Conservation (phyloP, 2,888 invertebrate species). For the Sympetrum striolatum region DNA sequence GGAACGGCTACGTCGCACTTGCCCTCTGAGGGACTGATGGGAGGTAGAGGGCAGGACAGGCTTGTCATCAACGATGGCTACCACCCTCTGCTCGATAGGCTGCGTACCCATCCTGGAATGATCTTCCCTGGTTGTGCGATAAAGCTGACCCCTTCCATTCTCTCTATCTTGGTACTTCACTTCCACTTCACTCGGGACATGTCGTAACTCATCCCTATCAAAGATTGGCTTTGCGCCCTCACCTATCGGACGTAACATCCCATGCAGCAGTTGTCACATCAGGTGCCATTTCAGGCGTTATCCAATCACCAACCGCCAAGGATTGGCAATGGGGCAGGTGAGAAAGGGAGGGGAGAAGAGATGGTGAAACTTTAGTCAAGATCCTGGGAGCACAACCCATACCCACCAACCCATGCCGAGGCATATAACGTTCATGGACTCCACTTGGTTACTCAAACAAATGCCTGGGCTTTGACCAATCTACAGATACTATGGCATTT, state of each 20-base stretch:
- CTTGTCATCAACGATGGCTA: conserved; percentile 45
- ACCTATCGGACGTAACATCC: conserved; percentile 45
- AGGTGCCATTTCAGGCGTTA: neutral
- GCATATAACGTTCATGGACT: neutral
- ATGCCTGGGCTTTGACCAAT: neutral
- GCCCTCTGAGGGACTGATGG: neutral
- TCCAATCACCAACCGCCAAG: neutral
- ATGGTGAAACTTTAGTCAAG: neutral
- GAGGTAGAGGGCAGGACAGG: neutral
- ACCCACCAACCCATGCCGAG: neutral
- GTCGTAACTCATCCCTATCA: conserved; percentile 49
- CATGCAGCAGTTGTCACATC: neutral
- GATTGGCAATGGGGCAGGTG: neutral
- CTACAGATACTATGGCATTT: neutral
- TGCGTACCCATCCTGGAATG: neutral
- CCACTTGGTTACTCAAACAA: neutral
- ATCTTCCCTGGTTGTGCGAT: conserved; percentile 1
- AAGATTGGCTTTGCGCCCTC: conserved; percentile 50
- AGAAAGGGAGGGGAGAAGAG: neutral
- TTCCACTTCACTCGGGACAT: neutral
- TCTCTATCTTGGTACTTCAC: conserved; percentile 17
- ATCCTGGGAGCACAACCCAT: neutral
- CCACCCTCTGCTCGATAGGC: conserved; percentile 46
- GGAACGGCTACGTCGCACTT: conserved; percentile 11
- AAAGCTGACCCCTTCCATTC: neutral